Evolutionary conservation across 2,113 vertebrate genomes (phyloP), one percentile per base, ranked within the genome.

Genomic region (Myrmophylax atrothorax): DNA sequence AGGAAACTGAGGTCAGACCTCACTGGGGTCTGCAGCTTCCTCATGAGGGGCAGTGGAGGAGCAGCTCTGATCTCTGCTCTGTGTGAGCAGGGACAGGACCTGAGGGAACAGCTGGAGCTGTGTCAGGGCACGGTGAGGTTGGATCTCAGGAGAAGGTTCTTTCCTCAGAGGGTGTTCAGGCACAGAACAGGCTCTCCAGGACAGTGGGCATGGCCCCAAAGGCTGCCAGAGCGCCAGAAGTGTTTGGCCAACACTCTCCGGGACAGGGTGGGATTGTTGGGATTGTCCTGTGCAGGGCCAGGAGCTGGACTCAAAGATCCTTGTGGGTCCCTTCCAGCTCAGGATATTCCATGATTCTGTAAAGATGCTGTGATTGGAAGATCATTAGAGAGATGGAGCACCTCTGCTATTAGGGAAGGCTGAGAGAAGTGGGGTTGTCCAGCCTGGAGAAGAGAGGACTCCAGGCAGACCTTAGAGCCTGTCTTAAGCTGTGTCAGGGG

Each of bases 221-320:
- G 9, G 37, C 64, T 70, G 47, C 18, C 49, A 49, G 56, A 79
- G 67, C 42, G 63, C 35, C 29, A 49, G 42, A 14, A 80, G 6
- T 0, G 0, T 31, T 31, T 35, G 42, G 35, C 31, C 7, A 72
- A 31, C 0, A 0, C 31, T 44, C 42, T 31, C 31, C 64, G 50
- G 22, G 8, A 59, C 42, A 37, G 20, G 35, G 19, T 73, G 42
- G 25, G 31, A 50, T 33, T 26, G 12, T 1, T 73, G 58, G 35
- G 22, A 13, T 80, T 80, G 17, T 25, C 49, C 35, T 4, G 1
- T 37, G 14, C 59, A 50, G 29, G 42, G 9, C 3, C 35, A 56
- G 31, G 20, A 5, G 9, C 5, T 6, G 25, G 37, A 56, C 26
- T 11, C 9, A 9, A 53, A 18, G 28, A 31, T 29, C 52, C 52